Conservation (phyloP, 2,797 vertebrate species). For the Sebastes goodei region DNA sequence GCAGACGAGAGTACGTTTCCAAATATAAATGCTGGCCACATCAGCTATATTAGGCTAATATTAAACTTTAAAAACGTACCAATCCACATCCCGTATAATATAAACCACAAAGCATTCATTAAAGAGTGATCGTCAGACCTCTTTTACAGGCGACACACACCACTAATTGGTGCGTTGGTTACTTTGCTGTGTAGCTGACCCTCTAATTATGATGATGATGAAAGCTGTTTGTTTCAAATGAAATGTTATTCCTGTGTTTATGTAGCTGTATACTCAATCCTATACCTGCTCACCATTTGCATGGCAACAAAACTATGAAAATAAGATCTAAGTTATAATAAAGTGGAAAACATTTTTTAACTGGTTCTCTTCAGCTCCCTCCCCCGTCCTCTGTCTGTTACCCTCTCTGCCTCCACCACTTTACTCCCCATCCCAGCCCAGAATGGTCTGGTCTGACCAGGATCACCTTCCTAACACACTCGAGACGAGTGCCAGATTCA, state of each 20-base stretch:
- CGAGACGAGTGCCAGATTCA: conserved; percentile 17
- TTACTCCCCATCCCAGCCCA: not conserved
- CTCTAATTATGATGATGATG: conserved; percentile 37
- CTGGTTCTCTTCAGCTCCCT: not conserved
- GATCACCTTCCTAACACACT: not conserved
- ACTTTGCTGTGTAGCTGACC: not conserved
- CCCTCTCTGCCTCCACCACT: not conserved
- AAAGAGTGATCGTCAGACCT: conserved; percentile 28
- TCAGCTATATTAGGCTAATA: not conserved
- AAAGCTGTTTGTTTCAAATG: not conserved
- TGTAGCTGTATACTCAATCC: not conserved
- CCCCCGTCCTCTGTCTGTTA: not conserved
- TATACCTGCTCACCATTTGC: not conserved
- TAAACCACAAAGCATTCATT: conserved; percentile 12
- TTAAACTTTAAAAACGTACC: not conserved
- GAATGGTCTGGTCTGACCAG: not conserved
- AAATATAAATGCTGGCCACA: not conserved
- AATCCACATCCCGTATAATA: conserved; percentile 6
- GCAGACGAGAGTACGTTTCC: not conserved
- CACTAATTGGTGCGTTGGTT: conserved; percentile 31
- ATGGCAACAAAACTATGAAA: not conserved
- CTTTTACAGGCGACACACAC: conserved; percentile 38
- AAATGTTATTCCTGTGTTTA: conserved; percentile 1
- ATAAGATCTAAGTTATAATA: not conserved
- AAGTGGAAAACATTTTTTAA: not conserved